Evolutionary conservation across 1,140 invertebrate species (phyloP).

Genomic region (Sesamia nonagrioides): DNA sequence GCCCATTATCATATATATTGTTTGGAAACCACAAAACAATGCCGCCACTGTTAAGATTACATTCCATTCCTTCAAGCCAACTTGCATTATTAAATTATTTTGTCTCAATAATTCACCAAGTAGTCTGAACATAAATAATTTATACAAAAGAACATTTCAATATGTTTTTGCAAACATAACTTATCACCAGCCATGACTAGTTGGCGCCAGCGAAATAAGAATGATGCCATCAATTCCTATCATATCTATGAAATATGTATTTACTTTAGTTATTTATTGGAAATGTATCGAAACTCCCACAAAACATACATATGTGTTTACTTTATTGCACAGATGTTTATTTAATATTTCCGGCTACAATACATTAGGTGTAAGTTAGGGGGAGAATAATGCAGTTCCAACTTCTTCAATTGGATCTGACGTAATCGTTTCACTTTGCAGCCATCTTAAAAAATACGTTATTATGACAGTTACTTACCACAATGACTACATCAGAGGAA

Average conservation of each 20-base stretch:
- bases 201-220: conserved; percentile 36
- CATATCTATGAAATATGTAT: conserved; percentile 44
- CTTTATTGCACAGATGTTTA: conserved; percentile 22
- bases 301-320: conserved; percentile 23
- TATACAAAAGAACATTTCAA: conserved; percentile 36
- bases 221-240: conserved; percentile 46
- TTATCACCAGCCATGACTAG: conserved; percentile 34
- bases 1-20: background rate
- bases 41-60: conserved; percentile 28
- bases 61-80: conserved; percentile 20
- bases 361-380: conserved; percentile 5
- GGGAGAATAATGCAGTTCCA: conserved; percentile 14
- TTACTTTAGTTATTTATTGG: conserved; percentile 45
- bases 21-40: conserved; percentile 24
- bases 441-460: background rate
- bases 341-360: conserved; percentile 15
- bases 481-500: conserved; percentile 4
- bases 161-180: conserved; percentile 39
- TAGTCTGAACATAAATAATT: conserved; percentile 43
- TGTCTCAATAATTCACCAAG: conserved; percentile 35
- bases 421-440: conserved; percentile 1
- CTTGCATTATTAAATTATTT: conserved; percentile 21
- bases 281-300: conserved; percentile 38
- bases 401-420: conserved; percentile 9
- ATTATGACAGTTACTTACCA: background rate